Conservation (phyloP, 2,888 invertebrate genomes). For the Calephelis perditalis region DNA sequence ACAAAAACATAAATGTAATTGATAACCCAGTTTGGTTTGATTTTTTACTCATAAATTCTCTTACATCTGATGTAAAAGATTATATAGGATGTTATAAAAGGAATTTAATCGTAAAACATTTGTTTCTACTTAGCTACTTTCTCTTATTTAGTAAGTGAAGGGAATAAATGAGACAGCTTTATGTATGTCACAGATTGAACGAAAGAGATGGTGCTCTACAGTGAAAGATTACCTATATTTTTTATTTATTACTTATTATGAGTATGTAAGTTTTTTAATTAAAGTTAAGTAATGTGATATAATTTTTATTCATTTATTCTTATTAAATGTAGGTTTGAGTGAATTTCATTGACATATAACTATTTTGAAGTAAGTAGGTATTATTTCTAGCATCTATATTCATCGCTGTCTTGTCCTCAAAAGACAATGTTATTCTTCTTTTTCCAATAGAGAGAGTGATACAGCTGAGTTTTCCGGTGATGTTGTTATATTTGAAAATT, state of each 20-base stretch:
- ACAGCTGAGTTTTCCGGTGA: no score
- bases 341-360: not conserved
- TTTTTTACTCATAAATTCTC: not conserved
- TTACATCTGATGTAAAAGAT: not conserved
- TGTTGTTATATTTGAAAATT: no score
- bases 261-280: slow-evolving; percentile 23
- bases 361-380: not conserved
- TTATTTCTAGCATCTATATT: no score
- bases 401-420: no score
- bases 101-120: slow-evolving; percentile 39
- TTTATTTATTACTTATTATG: slow-evolving; percentile 36
- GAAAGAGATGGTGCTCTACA: slow-evolving; percentile 58
- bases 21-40: not conserved
- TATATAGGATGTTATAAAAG: slow-evolving; percentile 14
- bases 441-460: no score
- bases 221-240: slow-evolving; percentile 40
- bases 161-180: slow-evolving; percentile 57
- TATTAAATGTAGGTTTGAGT: not conserved
- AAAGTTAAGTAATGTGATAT: slow-evolving; percentile 11
- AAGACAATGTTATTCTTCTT: no score
- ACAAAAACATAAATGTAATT: slow-evolving; percentile 16
- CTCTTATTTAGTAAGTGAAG: slow-evolving; percentile 73
- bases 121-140: slow-evolving; percentile 77
- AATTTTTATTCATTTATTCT: slow-evolving; percentile 5
- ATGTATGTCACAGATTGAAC: slow-evolving; percentile 33